These are phyloP conservation scores for Gavia stellata DNA, from an alignment of 2,113 vertebrate genomes.

Conservation along the genomic window DNA sequence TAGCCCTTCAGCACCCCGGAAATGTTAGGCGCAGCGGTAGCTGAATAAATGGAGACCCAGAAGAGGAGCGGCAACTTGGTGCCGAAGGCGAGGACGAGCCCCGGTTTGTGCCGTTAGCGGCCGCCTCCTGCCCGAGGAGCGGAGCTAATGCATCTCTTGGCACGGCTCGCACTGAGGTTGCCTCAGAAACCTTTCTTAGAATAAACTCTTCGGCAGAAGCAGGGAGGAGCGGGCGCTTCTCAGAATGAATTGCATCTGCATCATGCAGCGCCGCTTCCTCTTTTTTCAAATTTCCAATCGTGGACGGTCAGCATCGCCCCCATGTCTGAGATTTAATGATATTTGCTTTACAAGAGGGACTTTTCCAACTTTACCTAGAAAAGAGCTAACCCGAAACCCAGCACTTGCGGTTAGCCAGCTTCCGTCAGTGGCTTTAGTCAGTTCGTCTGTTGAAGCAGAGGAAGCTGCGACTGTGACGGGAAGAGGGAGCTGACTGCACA, in stretches of 20 bases:
- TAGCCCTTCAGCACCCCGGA: not conserved
- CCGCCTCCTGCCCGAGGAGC: not conserved
- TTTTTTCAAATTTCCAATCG: slow-evolving; percentile 65
- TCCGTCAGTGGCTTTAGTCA: slow-evolving; percentile 63
- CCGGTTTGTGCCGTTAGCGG: accelerated
- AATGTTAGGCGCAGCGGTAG: not conserved
- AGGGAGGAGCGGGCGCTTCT: slow-evolving; percentile 65
- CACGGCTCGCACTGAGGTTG: not conserved
- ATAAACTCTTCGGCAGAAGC: slow-evolving; percentile 32
- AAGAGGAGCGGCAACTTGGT: not conserved
- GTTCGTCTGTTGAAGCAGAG: slow-evolving; percentile 28
- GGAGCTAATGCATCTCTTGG: not conserved
- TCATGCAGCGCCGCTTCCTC: slow-evolving; percentile 67
- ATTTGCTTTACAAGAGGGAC: slow-evolving; percentile 61
- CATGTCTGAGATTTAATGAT: slow-evolving; percentile 55
- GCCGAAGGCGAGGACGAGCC: not conserved
- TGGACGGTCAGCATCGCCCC: slow-evolving; percentile 68
- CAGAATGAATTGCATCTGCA: slow-evolving; percentile 76
- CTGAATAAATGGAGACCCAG: not conserved
- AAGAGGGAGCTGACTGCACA: slow-evolving; percentile 41
- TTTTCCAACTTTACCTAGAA: slow-evolving; percentile 84
- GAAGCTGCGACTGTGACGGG: slow-evolving; percentile 51
- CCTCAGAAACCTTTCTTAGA: slow-evolving; percentile 61
- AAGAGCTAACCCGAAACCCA: slow-evolving; percentile 59
- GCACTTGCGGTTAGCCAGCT: slow-evolving; percentile 73